Conservation (phyloP, 2,113 vertebrate genomes). For the Ailurus styani region DNA sequence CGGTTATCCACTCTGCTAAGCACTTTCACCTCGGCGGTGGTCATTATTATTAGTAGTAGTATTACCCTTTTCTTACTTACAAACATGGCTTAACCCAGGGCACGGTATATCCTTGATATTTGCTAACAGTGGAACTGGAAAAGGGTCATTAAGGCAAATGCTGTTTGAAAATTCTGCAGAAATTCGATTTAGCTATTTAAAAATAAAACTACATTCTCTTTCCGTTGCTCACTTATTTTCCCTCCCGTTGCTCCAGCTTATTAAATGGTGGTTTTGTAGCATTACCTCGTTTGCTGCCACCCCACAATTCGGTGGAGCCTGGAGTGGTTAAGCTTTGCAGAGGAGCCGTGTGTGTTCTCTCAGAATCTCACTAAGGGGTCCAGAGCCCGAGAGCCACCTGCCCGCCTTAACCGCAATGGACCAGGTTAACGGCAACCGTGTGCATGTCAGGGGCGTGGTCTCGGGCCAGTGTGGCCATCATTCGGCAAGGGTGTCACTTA, state of each 20-base stretch:
- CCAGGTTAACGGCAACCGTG: not conserved
- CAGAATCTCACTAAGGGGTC: not conserved
- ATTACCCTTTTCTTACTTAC: not conserved
- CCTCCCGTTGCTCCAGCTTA: not conserved
- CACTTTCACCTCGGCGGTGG: not conserved
- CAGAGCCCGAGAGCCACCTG: not conserved
- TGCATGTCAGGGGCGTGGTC: not conserved
- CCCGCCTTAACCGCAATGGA: not conserved
- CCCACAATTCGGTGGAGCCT: not conserved
- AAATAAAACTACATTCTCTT: conserved; percentile 26
- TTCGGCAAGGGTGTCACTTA: not conserved
- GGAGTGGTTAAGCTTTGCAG: not conserved
- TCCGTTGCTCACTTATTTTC: not conserved
- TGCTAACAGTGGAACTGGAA: not conserved
- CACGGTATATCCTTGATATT: not conserved
- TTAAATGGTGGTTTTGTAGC: not conserved
- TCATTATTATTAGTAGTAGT: not conserved
- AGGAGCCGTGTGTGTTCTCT: not conserved
- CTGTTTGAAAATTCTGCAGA: conserved; percentile 16
- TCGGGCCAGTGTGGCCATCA: not conserved
- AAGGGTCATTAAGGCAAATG: conserved; percentile 35
- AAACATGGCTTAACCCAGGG: not conserved
- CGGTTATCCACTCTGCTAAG: not conserved
- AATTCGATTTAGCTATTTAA: conserved; percentile 34
- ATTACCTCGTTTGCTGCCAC: not conserved